Evolutionary conservation across 2,888 invertebrate species (phyloP), one percentile per base, ranked within the genome.

Genomic region (Stenotaenia linearis): DNA sequence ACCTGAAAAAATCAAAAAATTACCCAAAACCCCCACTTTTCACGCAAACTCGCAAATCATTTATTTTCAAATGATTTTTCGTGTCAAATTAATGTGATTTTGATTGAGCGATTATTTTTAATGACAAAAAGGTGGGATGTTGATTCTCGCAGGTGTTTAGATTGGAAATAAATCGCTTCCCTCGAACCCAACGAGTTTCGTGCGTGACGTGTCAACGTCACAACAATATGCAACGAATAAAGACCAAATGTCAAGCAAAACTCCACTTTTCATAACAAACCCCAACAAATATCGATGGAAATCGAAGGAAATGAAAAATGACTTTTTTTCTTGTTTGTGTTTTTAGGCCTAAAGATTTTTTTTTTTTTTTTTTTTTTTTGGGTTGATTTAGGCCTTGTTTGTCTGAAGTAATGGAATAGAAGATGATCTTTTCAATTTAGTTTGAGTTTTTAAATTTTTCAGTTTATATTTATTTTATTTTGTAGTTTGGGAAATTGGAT

Each of bases 81-180:
- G 37, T 37, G 37, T 37, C 12, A 37, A 37, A 37, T 37, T 37
- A 37, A 37, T 37, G 37, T 9, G 56, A 15, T 23, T 21, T 56
- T 56, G 21, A 56, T 23, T 15, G 18, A 56, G 56, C 7, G 56
- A 21, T 56, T 37, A 37, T 37, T 56, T 56, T 56, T 56, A 56
- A 56, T 56, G 56, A 7, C 18, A 56, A 56, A 56, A 56, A 56
- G 56, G 18, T 56, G 56, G 18, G 21, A 23, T 56, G 18, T 56
- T 56, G 56, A 56, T 56, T 56, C 56, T n/a, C 15, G 56, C 56
- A 56, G 56, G 56, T 56, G 56, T 56, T 56, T 56, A 56, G 56
- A n/a, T 56, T 15, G 56, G 23, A 56, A 56, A 56, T 56, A 56
- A 56, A 56, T 56, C 6, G 56, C 7, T 23, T 56, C 15, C 23